These are phyloP conservation scores for Slavum lentiscoides DNA, from an alignment of 2,888 invertebrate genomes.

Conservation along the genomic window DNA sequence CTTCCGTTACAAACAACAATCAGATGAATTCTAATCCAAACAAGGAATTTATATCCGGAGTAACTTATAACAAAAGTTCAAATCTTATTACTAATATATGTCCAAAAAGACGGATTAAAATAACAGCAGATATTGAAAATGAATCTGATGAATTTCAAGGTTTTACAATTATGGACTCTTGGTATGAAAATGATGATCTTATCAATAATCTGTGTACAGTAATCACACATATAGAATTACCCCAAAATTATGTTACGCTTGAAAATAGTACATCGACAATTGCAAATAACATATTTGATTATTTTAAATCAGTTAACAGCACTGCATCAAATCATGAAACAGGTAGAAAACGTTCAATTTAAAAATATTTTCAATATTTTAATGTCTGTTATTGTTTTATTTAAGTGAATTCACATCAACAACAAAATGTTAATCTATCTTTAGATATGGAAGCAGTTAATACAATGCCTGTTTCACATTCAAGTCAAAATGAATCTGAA, in stretches of 20 bases:
- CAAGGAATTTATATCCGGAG: neutral
- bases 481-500: neutral
- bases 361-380: neutral
- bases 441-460: neutral
- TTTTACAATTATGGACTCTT: constrained; percentile 61
- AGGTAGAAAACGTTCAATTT: neutral
- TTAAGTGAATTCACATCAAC: neutral
- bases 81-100: neutral
- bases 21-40: neutral
- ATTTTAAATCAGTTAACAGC: neutral
- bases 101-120: constrained; percentile 20
- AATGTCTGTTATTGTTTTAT: neutral
- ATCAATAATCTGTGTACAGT: constrained; percentile 75
- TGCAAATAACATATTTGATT: constrained; percentile 8
- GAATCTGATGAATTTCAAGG: neutral
- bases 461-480: constrained; percentile 5
- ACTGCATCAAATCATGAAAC: neutral
- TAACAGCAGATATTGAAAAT: neutral
- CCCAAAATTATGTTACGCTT: constrained; percentile 17
- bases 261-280: neutral
- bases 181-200: constrained; percentile 74
- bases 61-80: neutral
- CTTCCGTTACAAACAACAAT: neutral
- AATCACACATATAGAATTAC: constrained; percentile 61
- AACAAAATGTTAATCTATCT: neutral